Evolutionary conservation across 2,113 vertebrate species (phyloP).

Genomic region (Syngnathus typhle): DNA sequence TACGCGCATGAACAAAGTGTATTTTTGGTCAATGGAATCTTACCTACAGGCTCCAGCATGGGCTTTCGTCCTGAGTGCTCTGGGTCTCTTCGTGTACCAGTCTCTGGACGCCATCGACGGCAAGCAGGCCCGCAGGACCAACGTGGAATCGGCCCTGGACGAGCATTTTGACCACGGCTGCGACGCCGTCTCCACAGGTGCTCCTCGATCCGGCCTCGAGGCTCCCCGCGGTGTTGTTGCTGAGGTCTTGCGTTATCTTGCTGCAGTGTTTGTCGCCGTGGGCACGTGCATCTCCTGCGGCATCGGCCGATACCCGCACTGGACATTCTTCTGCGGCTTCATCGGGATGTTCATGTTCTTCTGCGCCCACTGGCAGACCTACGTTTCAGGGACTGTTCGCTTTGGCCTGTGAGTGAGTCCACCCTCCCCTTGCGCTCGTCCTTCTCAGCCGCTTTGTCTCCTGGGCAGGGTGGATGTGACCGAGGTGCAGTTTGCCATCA

Average conservation of each 20-base stretch:
- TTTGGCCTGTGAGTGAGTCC: constrained; percentile 85
- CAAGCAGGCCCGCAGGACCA: constrained; percentile 94
- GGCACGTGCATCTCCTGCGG: constrained; percentile 84
- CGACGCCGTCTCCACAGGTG: constrained; percentile 95
- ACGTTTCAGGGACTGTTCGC: constrained; percentile 88
- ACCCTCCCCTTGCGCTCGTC: no score
- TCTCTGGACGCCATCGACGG: constrained; percentile 96
- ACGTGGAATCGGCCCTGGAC: constrained; percentile 88
- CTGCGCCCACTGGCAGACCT: constrained; percentile 98
- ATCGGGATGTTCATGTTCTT: constrained; percentile 96
- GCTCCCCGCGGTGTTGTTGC: background rate
- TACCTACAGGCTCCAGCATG: constrained; percentile 80
- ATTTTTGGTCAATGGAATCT: no score
- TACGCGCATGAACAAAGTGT: no score
- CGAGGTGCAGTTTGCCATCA: constrained; percentile 88
- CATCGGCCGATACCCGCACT: constrained; percentile 80
- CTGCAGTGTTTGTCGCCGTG: constrained; percentile 86
- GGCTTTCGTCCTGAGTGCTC: constrained; percentile 81
- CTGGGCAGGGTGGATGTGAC: constrained; percentile 85
- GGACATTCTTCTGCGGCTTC: constrained; percentile 93
- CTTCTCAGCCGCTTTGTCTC: background rate
- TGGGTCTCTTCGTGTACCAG: constrained; percentile 94
- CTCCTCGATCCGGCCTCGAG: background rate
- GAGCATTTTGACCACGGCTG: constrained; percentile 98
- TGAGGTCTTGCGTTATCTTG: background rate